Conservation (phyloP, 2,888 invertebrate genomes). For the Melieria picta region DNA sequence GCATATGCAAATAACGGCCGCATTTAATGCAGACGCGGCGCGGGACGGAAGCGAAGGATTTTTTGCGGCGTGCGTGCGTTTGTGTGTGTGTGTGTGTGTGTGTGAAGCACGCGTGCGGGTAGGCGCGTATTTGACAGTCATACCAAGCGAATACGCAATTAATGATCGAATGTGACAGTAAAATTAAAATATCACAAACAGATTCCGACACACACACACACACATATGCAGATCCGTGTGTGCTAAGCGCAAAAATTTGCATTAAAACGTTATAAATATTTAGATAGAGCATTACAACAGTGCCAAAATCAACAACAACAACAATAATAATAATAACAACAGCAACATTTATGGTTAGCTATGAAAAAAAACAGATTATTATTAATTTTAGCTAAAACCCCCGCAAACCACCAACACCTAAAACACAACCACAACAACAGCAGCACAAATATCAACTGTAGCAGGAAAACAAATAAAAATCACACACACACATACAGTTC, state of each 20-base stretch:
- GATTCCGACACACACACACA: background rate
- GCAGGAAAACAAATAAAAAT: background rate
- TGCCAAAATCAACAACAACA: conserved; percentile 11
- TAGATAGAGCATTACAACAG: conserved; percentile 55
- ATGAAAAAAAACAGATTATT: conserved; percentile 19
- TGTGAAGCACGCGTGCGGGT: background rate
- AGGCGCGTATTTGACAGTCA: no score
- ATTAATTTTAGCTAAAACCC: conserved; percentile 33
- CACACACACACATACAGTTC: background rate
- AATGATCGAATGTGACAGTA: conserved; percentile 62
- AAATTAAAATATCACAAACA: conserved; percentile 45
- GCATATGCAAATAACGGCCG: no score
- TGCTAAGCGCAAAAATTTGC: conserved; percentile 48
- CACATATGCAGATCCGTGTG: background rate
- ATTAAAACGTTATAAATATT: conserved; percentile 62
- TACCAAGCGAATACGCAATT: conserved; percentile 45
- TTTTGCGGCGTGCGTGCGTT: conserved; percentile 29
- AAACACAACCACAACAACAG: conserved; percentile 28
- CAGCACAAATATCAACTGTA: conserved; percentile 18
- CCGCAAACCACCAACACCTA: conserved; percentile 28
- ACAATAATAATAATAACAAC: conserved; percentile 6
- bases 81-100: conserved; percentile 2
- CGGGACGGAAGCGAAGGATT: background rate
- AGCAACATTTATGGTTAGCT: background rate
- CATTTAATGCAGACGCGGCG: no score